Evolutionary conservation across 2,888 invertebrate genomes (phyloP).

Genomic region (Catocala fraxini): DNA sequence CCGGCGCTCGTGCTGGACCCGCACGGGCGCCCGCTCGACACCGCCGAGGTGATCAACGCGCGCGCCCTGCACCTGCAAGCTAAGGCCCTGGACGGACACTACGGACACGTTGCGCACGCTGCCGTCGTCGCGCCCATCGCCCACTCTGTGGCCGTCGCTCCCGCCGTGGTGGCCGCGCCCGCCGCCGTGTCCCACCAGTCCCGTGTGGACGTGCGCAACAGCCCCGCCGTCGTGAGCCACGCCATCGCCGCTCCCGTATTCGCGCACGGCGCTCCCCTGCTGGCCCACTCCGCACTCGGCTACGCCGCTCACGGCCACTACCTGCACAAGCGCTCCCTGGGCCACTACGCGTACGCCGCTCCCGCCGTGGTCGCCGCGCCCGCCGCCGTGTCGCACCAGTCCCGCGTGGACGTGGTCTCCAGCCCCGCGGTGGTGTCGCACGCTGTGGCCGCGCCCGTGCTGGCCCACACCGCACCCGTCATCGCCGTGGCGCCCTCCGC

Average conservation of each 20-base stretch:
- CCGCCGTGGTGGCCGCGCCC: constrained; percentile 51
- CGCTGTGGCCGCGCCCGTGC: constrained; percentile 61
- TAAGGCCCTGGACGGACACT: constrained; percentile 77
- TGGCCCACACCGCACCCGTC: constrained; percentile 65
- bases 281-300: constrained; percentile 45
- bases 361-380: constrained; percentile 65
- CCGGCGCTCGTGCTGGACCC: constrained; percentile 82
- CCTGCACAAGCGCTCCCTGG: constrained; percentile 68
- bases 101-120: constrained; percentile 37
- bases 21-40: constrained; percentile 82
- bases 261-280: constrained; percentile 42
- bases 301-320: constrained; percentile 54
- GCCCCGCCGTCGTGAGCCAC: constrained; percentile 62
- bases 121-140: constrained; percentile 23
- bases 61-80: constrained; percentile 83
- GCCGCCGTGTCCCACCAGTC: constrained; percentile 73
- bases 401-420: constrained; percentile 60
- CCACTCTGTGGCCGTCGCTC: constrained; percentile 50
- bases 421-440: constrained; percentile 56
- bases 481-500: constrained; percentile 61
- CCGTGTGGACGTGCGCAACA: constrained; percentile 59
- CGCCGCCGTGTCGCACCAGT: constrained; percentile 84
- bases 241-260: constrained; percentile 42
- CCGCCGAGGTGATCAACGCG: constrained; percentile 82
- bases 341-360: constrained; percentile 64